phyloP scores from a whole-genome alignment of 2,888 invertebrate genomes.

The Dione vanillae region DNA sequence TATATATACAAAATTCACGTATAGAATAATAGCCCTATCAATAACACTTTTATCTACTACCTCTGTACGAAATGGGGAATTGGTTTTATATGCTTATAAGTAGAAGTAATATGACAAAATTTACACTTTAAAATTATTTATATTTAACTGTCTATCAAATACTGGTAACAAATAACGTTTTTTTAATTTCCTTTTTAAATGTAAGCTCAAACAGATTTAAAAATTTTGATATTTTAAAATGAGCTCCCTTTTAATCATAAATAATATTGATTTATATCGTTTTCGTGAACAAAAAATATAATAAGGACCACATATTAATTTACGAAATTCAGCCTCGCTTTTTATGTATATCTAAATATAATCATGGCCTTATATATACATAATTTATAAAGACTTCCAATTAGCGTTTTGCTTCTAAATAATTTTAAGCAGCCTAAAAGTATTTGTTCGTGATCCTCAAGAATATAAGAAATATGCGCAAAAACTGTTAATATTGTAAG shows the following conservation, averaged over 20 bases:
- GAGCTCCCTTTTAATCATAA: too few species aligned
- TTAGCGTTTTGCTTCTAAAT: constrained; percentile 11
- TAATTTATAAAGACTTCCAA: constrained; percentile 25
- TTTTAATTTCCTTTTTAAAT: neutral
- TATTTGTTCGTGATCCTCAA: constrained; percentile 23
- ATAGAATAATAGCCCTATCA: constrained; percentile 19
- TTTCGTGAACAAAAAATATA: too few species aligned
- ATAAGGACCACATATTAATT: neutral
- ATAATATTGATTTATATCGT: too few species aligned
- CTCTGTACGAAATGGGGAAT: constrained; percentile 37
- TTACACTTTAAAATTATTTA: neutral
- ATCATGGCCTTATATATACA: constrained; percentile 23
- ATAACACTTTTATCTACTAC: constrained; percentile 36
- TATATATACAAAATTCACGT: constrained; percentile 17
- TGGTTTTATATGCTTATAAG: constrained; percentile 24
- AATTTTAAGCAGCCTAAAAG: constrained; percentile 10
- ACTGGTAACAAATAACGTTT: neutral
- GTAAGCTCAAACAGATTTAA: neutral
- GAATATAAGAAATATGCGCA: constrained; percentile 9
- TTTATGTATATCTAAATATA: constrained; percentile 19
- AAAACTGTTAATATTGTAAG: neutral
- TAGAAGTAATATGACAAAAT: neutral
- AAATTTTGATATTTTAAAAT: too few species aligned
- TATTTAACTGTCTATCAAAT: neutral
- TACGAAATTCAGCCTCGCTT: constrained; percentile 15